Conservation (phyloP, 2,113 vertebrate genomes). For the Tachuris rubrigastra region DNA sequence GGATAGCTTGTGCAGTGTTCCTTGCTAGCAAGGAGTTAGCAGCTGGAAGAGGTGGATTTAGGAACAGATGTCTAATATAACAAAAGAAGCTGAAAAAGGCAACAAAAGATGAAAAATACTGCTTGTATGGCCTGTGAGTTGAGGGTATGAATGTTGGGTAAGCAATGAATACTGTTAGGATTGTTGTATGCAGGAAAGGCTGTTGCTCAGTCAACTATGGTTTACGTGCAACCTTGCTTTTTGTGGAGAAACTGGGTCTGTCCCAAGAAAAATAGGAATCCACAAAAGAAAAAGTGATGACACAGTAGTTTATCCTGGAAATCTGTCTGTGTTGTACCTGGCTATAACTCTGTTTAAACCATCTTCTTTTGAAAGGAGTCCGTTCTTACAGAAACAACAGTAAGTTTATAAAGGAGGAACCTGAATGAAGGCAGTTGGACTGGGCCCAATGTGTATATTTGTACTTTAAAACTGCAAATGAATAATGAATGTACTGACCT, state of each 20-base stretch:
- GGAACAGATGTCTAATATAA: background rate
- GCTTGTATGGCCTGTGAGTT: background rate
- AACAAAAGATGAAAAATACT: background rate
- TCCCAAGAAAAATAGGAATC: background rate
- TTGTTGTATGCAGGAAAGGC: background rate
- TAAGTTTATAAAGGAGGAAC: background rate
- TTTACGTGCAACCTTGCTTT: background rate
- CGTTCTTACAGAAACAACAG: background rate
- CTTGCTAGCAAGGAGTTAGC: background rate
- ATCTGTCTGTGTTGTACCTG: background rate
- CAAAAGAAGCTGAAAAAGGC: background rate
- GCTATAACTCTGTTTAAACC: background rate
- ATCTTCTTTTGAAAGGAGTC: background rate
- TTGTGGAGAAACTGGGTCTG: background rate
- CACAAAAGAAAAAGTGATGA: background rate
- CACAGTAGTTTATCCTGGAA: background rate
- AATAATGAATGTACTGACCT: background rate
- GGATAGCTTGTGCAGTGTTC: background rate
- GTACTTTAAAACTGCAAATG: background rate
- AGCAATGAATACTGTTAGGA: background rate
- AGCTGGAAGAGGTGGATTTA: background rate
- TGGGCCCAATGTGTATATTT: background rate
- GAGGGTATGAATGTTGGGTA: background rate
- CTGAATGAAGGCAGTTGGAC: background rate
- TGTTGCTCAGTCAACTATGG: background rate